These are phyloP conservation scores for Oxyscelio sp. DNA, from an alignment of 2,888 invertebrate genomes.

Conservation along the genomic window DNA sequence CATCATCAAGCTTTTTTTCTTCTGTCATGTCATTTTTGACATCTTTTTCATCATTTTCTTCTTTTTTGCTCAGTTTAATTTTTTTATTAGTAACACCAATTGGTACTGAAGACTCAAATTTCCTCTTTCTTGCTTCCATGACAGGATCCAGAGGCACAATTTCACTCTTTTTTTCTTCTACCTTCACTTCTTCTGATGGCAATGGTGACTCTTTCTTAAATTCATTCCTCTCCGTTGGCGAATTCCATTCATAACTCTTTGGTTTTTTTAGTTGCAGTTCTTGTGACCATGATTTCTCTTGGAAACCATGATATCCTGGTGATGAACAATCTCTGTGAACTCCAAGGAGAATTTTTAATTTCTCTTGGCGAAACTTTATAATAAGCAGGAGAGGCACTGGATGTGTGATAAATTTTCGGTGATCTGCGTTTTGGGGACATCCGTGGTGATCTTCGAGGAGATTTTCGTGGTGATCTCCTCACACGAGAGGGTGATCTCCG, in stretches of 20 bases:
- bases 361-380: conserved; percentile 78
- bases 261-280: too few species aligned
- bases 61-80: conserved; percentile 85
- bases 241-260: too few species aligned
- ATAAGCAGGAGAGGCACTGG: conserved; percentile 80
- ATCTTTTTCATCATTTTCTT: conserved; percentile 33
- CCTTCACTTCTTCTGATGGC: too few species aligned
- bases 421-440: conserved; percentile 78
- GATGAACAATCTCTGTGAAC: too few species aligned
- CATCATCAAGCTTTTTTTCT: conserved; percentile 81
- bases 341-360: too few species aligned
- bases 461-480: conserved; percentile 84
- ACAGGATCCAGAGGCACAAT: conserved; percentile 86
- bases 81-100: conserved; percentile 89
- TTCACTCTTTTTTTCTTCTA: conserved; percentile 28
- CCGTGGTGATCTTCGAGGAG: conserved; percentile 82
- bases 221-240: too few species aligned
- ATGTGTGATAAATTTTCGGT: conserved; percentile 59
- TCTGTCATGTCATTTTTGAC: too few species aligned
- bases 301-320: too few species aligned
- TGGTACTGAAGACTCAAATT: conserved; percentile 89
- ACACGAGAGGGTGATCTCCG: conserved; percentile 81
- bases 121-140: conserved; percentile 89
- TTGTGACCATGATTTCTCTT: too few species aligned
- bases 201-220: too few species aligned